Percentiles rank a stretch among this genome's conserved stretches.
phyloP scores from a whole-genome alignment of 2,113 vertebrate species.

The Larimichthys polyactis region DNA sequence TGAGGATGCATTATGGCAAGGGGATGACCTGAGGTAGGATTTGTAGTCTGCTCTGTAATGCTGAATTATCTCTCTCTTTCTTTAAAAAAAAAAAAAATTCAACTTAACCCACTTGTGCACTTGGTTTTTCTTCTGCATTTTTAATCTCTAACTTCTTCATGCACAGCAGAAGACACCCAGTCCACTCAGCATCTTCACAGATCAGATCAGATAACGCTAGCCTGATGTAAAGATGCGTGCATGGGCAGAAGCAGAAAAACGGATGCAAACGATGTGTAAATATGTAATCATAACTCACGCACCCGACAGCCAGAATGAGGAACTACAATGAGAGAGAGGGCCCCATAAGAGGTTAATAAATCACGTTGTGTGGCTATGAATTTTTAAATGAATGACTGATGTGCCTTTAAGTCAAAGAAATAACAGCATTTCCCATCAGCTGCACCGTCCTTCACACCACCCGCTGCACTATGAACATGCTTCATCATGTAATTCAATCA shows the following conservation, averaged over 20 bases:
- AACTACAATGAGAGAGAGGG: constrained; percentile 2
- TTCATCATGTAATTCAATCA: constrained; percentile 55
- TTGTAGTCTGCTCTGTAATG: constrained; percentile 22
- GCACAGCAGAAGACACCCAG: background rate
- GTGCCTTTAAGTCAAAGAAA: constrained; percentile 22
- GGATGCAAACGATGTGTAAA: constrained; percentile 24
- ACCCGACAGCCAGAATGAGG: constrained; percentile 22
- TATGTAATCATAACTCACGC: constrained; percentile 8
- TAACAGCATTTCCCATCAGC: constrained; percentile 14
- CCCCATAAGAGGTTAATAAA: constrained; percentile 31
- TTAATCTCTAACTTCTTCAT: background rate
- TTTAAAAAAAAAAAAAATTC: too few species aligned
- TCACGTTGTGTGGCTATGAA: constrained; percentile 26
- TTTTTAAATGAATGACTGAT: constrained; percentile 32
- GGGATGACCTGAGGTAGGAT: constrained; percentile 36
- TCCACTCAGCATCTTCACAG: background rate
- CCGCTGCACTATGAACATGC: constrained; percentile 28
- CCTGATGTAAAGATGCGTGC: constrained; percentile 22
- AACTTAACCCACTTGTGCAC: constrained; percentile 38
- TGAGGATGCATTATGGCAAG: background rate
- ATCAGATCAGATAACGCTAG: constrained; percentile 10
- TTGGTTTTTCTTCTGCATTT: constrained; percentile 15
- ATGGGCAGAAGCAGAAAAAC: constrained; percentile 1
- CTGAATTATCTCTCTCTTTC: background rate
- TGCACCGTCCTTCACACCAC: constrained; percentile 28